Evolutionary conservation across 2,113 vertebrate species (phyloP), one percentile per base, ranked within the genome.

Genomic region (Catharus fuscescens): DNA sequence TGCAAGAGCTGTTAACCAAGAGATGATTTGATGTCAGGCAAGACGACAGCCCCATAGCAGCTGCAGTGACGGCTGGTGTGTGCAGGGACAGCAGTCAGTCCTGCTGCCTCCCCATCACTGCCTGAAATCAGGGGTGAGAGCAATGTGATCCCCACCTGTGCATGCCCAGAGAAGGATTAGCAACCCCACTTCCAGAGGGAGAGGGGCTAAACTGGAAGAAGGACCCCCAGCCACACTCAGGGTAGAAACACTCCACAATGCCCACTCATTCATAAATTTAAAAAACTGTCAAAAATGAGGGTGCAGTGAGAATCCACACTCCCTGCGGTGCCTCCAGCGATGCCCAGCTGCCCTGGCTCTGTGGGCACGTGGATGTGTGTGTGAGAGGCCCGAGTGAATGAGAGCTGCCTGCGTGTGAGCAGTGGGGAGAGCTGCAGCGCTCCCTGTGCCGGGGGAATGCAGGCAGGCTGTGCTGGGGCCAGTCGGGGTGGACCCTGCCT

Each of bases 381-480:
- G 94, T 80, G 92, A 94, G 83, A 57, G 73, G 44, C 28, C 50
- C 1, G 8, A 26, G 74, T 67, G 86, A 72, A 38, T 19, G 94
- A 54, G 50, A 47, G 6, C 61, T 45, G 74, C 38, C 65, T 7
- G 78, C 0, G 2, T 34, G 76, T 9, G 69, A 48, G 80, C 18
- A 9, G 18, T 2, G 5, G 66, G 38, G 71, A 69, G 74, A 66
- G 73, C 73, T 32, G 66, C 79, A 47, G 62, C 0, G 14, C 61
- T 79, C 31, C 4, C 2, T 6, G 62, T 23, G 57, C 76, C 0
- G 0, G 40, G 36, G 48, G 2, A 31, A 1, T 9, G 1, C 0
- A 2, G 72, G 15, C 48, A 0, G 42, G 57, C 32, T 32, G 80
- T 0, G 1, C 64, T 26, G 80, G 74, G 50, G 28, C 0, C 3